Conservation (phyloP, 2,888 invertebrate genomes). For the Ariolimax columbianus region DNA sequence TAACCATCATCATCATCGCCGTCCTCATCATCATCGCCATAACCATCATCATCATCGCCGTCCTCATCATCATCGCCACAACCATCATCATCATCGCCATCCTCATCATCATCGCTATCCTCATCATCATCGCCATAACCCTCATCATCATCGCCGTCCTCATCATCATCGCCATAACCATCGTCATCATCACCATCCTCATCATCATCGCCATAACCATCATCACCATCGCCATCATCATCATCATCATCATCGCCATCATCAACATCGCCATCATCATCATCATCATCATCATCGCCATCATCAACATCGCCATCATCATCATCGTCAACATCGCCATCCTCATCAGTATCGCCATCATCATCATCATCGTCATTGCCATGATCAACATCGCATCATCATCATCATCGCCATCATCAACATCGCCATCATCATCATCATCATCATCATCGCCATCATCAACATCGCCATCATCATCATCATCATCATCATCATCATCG, state of each 20-base stretch:
- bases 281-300: constrained; percentile 12
- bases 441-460: not conserved
- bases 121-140: not conserved
- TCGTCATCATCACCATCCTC: too few species aligned
- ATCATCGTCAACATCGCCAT: not conserved
- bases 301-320: not conserved
- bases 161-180: constrained; percentile 1
- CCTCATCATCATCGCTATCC: not conserved
- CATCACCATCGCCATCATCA: not conserved
- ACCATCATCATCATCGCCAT: not conserved
- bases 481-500: not conserved
- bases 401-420: not conserved
- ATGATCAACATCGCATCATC: constrained; percentile 17
- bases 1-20: not conserved
- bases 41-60: too few species aligned
- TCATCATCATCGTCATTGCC: constrained; percentile 30
- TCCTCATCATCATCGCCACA: too few species aligned
- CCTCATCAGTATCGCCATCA: constrained; percentile 19
- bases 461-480: not conserved
- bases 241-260: constrained; percentile 21
- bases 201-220: not conserved
- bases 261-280: constrained; percentile 30
- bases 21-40: not conserved
- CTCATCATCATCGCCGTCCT: not conserved
- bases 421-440: not conserved